A percentile compares a stretch with the other conserved stretches of the same genome.
phyloP scores from a whole-genome alignment of 2,888 invertebrate species.

The Erpobdella octoculata region DNA sequence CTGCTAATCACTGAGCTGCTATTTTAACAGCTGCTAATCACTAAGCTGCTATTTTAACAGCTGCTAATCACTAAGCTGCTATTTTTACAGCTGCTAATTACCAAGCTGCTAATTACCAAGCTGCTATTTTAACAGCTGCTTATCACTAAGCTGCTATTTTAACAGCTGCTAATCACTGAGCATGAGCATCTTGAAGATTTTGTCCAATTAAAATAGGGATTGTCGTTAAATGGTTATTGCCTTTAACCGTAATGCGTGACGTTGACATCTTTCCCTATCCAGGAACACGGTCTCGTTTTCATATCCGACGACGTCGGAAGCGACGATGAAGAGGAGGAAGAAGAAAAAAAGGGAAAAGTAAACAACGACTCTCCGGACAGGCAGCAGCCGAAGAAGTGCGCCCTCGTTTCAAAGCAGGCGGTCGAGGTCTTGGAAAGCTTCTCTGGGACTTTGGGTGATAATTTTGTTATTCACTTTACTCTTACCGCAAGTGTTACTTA shows the following conservation, averaged over 20 bases:
- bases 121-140: neutral
- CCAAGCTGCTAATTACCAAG: neutral
- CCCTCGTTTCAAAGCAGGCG: conserved; percentile 25
- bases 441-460: conserved; percentile 32
- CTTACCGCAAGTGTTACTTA: neutral
- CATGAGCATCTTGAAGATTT: too few species aligned
- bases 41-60: neutral
- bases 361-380: neutral
- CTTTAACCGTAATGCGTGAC: too few species aligned
- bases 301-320: conserved; percentile 32
- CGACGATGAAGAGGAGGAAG: conserved; percentile 20
- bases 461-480: neutral
- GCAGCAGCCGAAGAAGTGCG: neutral
- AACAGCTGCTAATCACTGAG: neutral
- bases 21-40: neutral
- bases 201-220: too few species aligned
- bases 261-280: neutral
- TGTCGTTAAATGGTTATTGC: too few species aligned
- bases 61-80: neutral
- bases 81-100: neutral
- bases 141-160: neutral
- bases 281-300: conserved; percentile 36
- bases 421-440: conserved; percentile 19
- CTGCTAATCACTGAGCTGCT: neutral
- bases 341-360: neutral